Base-by-base conservation (phyloP, 1,140 invertebrate species). In the Anastatus disparis region DNA sequence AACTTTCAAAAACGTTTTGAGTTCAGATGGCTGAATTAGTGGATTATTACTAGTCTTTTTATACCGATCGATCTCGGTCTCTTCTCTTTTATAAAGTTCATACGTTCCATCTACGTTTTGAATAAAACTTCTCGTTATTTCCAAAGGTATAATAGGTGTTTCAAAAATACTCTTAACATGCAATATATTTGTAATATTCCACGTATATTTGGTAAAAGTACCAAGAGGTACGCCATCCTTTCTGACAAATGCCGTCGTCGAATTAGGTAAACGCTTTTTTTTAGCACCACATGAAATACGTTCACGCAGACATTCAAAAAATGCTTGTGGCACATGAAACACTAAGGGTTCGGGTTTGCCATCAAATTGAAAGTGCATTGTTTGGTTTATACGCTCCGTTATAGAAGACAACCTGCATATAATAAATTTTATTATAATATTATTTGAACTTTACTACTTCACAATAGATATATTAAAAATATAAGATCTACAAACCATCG, bases 101-200 rank as follows among this genome's bases (percentile, higher is more conserved):
- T 89, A 93, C 7, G 88, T 90, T 1, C 90, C 90, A 82, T 92
- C 90, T 22, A 85, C 79, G 74, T 91, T 91, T 80, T 91, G 87
- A 7, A 91, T 84, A 78, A 93, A 93, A 81, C 89, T 91, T 72
- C 90, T 84, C 2, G 89, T 90, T 9, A 92, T 86, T 76, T 92
- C 89, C 15, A 93, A 77, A 9, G 88, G 87, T 77, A 92, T 88
- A 66, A 90, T 79, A 3, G 89, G 83, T 7, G 91, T 93, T 71
- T 93, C 91, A 84, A 94, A 94, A 70, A 94, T 93, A 78, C 91
- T 89, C 75, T 93, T 92, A 0, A 94, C 88, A 71, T 93, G 91
- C 9, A 91, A 75, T 29, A 93, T 89, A 81, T 92, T 93, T 15
- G 89, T 91, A 29, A 94, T 91, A 71, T 91, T 88, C 91, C 91